Percentiles rank a stretch among this genome's conserved stretches.
These are phyloP conservation scores for Chionis minor DNA, from an alignment of 2,113 vertebrate species.

Conservation along the genomic window DNA sequence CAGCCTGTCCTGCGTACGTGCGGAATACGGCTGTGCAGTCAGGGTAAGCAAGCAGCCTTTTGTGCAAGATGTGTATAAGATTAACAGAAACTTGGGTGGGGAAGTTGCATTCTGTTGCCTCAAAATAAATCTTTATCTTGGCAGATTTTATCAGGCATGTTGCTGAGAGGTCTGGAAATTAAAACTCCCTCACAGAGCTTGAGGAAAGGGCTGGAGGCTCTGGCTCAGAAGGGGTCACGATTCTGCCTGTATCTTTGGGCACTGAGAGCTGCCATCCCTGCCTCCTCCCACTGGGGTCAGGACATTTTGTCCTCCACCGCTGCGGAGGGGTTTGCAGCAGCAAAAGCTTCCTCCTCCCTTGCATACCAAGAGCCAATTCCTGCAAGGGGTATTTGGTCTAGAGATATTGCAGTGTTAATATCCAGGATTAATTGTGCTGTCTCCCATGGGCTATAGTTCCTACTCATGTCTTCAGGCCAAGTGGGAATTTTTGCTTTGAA, in stretches of 20 bases:
- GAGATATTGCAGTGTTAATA: background rate
- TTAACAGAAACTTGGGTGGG: background rate
- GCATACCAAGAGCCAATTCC: background rate
- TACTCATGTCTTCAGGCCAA: background rate
- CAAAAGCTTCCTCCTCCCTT: background rate
- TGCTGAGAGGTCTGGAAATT: background rate
- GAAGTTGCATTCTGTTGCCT: background rate
- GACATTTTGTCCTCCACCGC: background rate
- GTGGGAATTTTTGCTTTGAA: background rate
- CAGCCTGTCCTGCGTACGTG: background rate
- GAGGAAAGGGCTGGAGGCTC: background rate
- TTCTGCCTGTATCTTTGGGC: background rate
- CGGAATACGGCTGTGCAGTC: background rate
- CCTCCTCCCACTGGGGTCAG: background rate
- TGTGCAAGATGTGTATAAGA: background rate
- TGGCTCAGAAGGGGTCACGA: background rate
- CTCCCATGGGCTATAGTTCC: background rate
- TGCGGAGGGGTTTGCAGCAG: background rate
- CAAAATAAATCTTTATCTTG: background rate
- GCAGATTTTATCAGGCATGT: background rate
- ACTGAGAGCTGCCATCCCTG: background rate
- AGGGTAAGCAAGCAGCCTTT: background rate
- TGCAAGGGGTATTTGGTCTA: background rate
- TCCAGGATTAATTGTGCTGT: background rate
- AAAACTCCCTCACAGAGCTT: accelerated